Base-by-base conservation (phyloP, 2,797 vertebrate species). In the Centroberyx gerrardi region DNA sequence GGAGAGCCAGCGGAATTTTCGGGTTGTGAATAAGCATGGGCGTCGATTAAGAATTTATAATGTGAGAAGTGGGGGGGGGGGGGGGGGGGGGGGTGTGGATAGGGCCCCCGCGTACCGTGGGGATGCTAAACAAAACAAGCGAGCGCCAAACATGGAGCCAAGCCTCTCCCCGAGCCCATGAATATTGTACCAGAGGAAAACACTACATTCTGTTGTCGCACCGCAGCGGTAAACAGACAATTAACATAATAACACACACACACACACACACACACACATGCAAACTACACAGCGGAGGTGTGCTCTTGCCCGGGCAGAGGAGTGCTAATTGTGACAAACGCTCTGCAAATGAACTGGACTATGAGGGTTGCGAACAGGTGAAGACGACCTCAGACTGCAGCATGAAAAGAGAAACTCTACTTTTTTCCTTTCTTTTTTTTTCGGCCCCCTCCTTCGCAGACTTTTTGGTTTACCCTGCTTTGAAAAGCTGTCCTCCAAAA, bases 181-280 rank as follows among this genome's bases (percentile, higher is more conserved):
- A 92, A 93, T 94, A 88, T 92, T 94, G 84, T 80, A 91, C 83
- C 63, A 46, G 74, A 76, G 33, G 29, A 84, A 90, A 87, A 88
- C 78, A 82, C 74, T 76, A 82, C 81, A 61, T 79, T 87, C 76
- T 83, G 87, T 83, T 80, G 83, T 86, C 49, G 17, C 68, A 81
- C 74, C 63, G 22, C 62, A 44, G 76, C 53, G 49, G 74, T 84
- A 89, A 91, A 90, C 80, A 86, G 67, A 84, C 77, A 81, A 84
- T 93, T 90, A 92, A 83, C 85, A 89, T 72, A 84, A 74, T 70
- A 13, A n/a, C 44, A 56, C 52, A 33, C 65, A 46, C 53, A 8
- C 40, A 53, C 31, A 38, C 31, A 65, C 13, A 54, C 22, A 40
- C 22, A 14, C 27, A 18, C 13, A 40, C 8, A 42, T 36, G 17